Percentiles rank a stretch among this genome's conserved stretches.
Conservation (phyloP, 1,140 invertebrate species). For the Microplitis demolitor region DNA sequence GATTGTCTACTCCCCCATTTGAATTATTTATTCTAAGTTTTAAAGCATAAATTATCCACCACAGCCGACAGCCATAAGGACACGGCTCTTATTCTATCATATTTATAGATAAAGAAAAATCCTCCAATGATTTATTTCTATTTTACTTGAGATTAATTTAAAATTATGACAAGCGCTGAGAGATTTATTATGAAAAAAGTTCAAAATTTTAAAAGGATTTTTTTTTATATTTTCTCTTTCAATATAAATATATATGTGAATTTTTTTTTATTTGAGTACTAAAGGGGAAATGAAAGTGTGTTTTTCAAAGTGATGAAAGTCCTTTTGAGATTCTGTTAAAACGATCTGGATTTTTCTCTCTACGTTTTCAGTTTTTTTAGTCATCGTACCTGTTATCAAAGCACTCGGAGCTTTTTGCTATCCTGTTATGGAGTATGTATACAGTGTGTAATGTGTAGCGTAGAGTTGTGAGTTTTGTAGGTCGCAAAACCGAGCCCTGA, state of each 20-base stretch:
- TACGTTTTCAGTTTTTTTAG: not conserved
- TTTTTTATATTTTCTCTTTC: no score
- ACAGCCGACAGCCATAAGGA: no score
- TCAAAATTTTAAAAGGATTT: no score
- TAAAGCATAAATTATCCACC: not conserved
- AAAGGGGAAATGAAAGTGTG: not conserved
- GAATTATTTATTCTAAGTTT: not conserved
- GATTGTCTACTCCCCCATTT: not conserved
- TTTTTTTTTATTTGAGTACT: not conserved
- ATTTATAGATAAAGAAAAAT: no score
- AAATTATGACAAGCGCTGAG: no score
- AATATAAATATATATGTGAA: not conserved
- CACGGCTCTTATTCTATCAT: no score
- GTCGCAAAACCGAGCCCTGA: not conserved
- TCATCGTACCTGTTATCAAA: slow-evolving; percentile 1
- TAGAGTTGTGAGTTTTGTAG: not conserved
- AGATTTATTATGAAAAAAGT: no score
- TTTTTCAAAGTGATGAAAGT: not conserved
- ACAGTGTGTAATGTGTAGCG: no score
- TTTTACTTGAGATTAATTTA: no score
- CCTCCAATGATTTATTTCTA: no score
- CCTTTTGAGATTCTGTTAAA: not conserved
- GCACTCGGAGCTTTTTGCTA: not conserved
- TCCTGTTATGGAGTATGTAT: no score
- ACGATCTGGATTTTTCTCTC: not conserved